These are phyloP conservation scores for Myotis vivesi DNA, from an alignment of 2,797 vertebrate genomes.

Conservation along the genomic window DNA sequence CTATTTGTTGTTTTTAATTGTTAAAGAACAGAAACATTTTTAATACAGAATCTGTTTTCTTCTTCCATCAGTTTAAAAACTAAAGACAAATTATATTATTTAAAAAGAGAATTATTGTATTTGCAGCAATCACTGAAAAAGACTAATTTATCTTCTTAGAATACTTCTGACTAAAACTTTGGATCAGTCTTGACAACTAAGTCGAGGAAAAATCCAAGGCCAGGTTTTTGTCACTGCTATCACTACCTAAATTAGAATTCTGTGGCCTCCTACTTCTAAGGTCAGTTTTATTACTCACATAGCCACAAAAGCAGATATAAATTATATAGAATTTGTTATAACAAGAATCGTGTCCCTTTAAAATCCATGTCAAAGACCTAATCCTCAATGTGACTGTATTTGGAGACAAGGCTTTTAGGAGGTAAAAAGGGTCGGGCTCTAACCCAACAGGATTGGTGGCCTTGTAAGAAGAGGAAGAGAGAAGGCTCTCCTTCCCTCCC, in stretches of 20 bases:
- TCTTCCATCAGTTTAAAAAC: constrained; percentile 33
- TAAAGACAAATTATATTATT: constrained; percentile 2
- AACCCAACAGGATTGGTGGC: neutral
- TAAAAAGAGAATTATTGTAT: neutral
- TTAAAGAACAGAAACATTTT: constrained; percentile 16
- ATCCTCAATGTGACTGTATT: neutral
- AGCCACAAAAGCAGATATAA: neutral
- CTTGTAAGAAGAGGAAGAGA: neutral
- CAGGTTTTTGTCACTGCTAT: neutral
- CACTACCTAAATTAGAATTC: neutral
- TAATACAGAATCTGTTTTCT: neutral
- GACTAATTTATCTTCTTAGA: neutral
- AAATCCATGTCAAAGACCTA: neutral
- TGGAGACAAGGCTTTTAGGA: neutral
- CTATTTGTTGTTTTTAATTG: neutral
- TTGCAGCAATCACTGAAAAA: neutral
- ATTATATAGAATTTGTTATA: neutral
- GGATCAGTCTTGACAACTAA: neutral
- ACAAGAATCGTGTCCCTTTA: neutral
- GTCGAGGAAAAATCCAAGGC: neutral
- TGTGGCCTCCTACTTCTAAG: neutral
- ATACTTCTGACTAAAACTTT: constrained; percentile 1
- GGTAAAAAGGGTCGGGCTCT: neutral
- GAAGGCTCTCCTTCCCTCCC: neutral
- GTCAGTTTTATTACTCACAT: neutral